Percentiles rank a stretch among this genome's conserved stretches.
Conservation (phyloP, 2,113 vertebrate genomes). For the Collichthys lucidus region DNA sequence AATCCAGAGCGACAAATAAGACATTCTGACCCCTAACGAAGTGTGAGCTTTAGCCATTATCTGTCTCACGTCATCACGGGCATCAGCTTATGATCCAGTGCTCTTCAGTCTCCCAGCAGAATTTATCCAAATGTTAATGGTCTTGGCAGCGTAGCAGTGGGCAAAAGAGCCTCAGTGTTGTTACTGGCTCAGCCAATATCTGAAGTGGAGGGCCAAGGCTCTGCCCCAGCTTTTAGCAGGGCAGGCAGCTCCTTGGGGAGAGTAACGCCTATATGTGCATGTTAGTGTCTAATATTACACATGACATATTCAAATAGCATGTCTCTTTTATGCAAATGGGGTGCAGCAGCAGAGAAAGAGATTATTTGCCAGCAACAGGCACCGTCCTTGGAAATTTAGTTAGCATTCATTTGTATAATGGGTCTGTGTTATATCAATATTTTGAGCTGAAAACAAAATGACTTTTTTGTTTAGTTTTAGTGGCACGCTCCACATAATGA, state of each 20-base stretch:
- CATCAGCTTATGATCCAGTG: conserved; percentile 49
- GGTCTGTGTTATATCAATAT: neutral
- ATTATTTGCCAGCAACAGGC: conserved; percentile 17
- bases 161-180: conserved; percentile 30
- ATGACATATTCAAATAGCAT: conserved; percentile 51
- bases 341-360: conserved; percentile 10
- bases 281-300: conserved; percentile 37
- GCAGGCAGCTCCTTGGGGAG: conserved; percentile 18
- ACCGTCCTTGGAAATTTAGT: conserved; percentile 21
- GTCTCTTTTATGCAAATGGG: conserved; percentile 48
- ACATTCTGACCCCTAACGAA: conserved; percentile 52
- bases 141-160: conserved; percentile 37
- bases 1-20: conserved; percentile 70
- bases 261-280: conserved; percentile 17
- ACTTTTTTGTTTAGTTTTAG: neutral
- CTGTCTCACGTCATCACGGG: conserved; percentile 69
- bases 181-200: conserved; percentile 55
- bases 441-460: neutral
- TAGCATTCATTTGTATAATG: conserved; percentile 15
- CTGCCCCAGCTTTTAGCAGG: conserved; percentile 50
- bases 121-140: conserved; percentile 64
- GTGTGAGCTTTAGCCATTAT: conserved; percentile 64
- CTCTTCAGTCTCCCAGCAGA: conserved; percentile 43
- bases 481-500: neutral
- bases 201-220: conserved; percentile 54